These are phyloP conservation scores for Carcharodon carcharias DNA, from an alignment of 2,797 vertebrate genomes.

Conservation along the genomic window DNA sequence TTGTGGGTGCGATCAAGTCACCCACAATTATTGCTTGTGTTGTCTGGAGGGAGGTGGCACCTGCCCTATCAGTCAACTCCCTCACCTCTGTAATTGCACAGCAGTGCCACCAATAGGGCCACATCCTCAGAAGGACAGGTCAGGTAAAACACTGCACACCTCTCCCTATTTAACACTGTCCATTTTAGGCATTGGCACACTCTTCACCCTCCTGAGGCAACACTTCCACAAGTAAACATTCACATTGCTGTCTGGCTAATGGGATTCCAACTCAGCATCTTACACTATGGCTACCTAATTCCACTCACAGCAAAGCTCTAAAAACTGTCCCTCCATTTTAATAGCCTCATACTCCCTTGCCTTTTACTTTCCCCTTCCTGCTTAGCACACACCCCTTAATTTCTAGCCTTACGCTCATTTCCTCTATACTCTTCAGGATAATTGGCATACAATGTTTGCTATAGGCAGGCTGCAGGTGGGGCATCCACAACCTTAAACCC, in stretches of 20 bases:
- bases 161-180: neutral
- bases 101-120: neutral
- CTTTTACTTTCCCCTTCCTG: neutral
- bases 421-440: neutral
- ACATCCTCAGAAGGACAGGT: neutral
- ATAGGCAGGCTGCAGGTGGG: neutral
- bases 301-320: neutral
- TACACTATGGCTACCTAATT: neutral
- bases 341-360: neutral
- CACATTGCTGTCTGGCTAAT: neutral
- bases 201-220: neutral
- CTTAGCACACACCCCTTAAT: neutral
- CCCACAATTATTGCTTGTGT: neutral
- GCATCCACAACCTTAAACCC: neutral
- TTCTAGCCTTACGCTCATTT: neutral
- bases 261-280: neutral
- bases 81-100: neutral
- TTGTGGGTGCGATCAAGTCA: neutral
- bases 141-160: neutral
- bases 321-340: neutral
- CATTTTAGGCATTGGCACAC: neutral
- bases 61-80: neutral
- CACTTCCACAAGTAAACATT: neutral
- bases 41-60: neutral
- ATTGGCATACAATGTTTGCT: neutral